These are phyloP conservation scores for Parazoanthus atlanticus DNA, from an alignment of 92 coral and sea anemone genomes.

Conservation along the genomic window DNA sequence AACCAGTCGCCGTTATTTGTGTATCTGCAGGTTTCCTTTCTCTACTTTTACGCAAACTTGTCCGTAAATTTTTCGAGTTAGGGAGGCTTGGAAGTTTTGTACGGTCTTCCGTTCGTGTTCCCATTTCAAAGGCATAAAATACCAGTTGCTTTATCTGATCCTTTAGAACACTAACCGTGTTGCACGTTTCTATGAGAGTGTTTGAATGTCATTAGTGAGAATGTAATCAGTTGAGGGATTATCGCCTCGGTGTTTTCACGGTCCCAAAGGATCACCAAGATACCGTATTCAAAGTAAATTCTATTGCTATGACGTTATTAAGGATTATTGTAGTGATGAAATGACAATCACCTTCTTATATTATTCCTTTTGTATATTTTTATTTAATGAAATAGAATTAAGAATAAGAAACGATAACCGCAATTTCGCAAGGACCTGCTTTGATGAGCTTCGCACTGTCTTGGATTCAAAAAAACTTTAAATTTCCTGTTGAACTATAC, in stretches of 20 bases:
- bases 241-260: background rate
- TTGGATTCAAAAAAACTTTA: too few relatives aligned
- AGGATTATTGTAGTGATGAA: background rate
- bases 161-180: background rate
- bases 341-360: background rate
- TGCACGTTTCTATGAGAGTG: background rate
- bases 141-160: background rate
- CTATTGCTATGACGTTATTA: background rate
- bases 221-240: background rate
- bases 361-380: background rate
- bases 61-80: conserved; percentile 8
- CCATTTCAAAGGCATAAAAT: background rate
- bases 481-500: too few relatives aligned
- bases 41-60: conserved; percentile 4
- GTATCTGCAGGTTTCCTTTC: conserved; percentile 6
- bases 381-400: background rate
- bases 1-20: background rate
- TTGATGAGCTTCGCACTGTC: too few relatives aligned
- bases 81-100: conserved; percentile 17
- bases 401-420: background rate
- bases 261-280: background rate
- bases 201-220: background rate
- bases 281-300: background rate
- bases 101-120: conserved; percentile 1
- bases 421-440: background rate